Percentiles rank a stretch among this genome's conserved stretches.
Evolutionary conservation across 2,797 vertebrate genomes (phyloP).

Genomic region (Adelosebastes latens): DNA sequence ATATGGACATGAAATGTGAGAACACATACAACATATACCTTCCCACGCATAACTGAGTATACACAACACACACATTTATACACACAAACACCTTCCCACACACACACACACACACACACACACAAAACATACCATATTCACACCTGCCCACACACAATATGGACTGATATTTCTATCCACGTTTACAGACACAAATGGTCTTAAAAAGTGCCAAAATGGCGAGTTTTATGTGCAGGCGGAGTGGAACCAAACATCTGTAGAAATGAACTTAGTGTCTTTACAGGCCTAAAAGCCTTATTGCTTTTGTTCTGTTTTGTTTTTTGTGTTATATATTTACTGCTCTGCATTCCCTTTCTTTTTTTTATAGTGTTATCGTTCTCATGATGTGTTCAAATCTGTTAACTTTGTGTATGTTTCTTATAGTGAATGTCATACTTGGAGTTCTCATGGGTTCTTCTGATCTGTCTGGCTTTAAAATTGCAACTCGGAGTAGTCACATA

Average conservation of each 20-base stretch:
- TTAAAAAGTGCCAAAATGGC: slow-evolving; percentile 80
- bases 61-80: slow-evolving; percentile 27
- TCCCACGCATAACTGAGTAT: slow-evolving; percentile 27
- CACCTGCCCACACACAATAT: slow-evolving; percentile 69
- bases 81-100: slow-evolving; percentile 20
- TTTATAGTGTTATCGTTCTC: neutral
- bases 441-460: slow-evolving; percentile 49
- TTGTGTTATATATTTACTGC: slow-evolving; percentile 6
- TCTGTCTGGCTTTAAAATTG: slow-evolving; percentile 34
- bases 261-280: slow-evolving; percentile 38
- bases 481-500: neutral
- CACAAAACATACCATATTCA: slow-evolving; percentile 51
- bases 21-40: slow-evolving; percentile 53
- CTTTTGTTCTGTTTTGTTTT: slow-evolving; percentile 2
- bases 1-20: slow-evolving; percentile 71
- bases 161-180: slow-evolving; percentile 74
- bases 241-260: slow-evolving; percentile 75
- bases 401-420: neutral
- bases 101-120: slow-evolving; percentile 53
- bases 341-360: slow-evolving; percentile 17
- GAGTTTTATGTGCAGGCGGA: slow-evolving; percentile 39
- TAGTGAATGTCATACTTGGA: slow-evolving; percentile 20
- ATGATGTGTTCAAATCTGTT: slow-evolving; percentile 8
- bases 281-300: neutral
- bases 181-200: slow-evolving; percentile 85